Evolutionary conservation across 2,888 invertebrate genomes (phyloP), one percentile per base, ranked within the genome.

Genomic region (Schizotus pectinicornis): DNA sequence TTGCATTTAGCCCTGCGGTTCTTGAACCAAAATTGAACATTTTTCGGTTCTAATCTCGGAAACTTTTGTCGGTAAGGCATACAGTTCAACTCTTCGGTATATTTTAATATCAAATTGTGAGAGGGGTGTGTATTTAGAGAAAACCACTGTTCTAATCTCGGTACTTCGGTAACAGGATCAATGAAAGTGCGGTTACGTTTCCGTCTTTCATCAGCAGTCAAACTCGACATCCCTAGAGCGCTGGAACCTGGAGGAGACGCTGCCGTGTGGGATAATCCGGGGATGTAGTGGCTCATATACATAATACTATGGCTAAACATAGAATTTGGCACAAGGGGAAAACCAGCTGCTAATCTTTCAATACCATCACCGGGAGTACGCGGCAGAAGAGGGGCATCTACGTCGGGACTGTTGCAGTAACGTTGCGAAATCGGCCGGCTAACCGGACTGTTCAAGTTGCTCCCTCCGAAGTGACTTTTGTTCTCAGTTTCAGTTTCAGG

Each of bases 11-110:
- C 99, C 56, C 99, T 86, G 38, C 98, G 90, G 78, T 99, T 99
- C 80, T 98, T 98, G 82, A 98, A 99, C 99, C 99, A 99, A 79
- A 99, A 96, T 81, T 99, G 98, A 67, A 99, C 98, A 78, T 99
- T 99, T 83, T 98, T 98, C 38, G 98, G 95, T 79, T 98, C 98
- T 62, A 99, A 84, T n/a, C 95, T 89, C 1, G 98, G 99, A 80
- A 98, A 99, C 81, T 98, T 98, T 81, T 97, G 97, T 74, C 98
- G 82, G 80, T 98, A 99, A 49, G 95, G 94, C 90, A 97, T 96
- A 63, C 92, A 87, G 80, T 99, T 99, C 69, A 99, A 83, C 78
- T 97, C 96, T 74, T 98, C 96, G 1, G 98, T 98, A 79, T 97
- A 99, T 79, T 98, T 96, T 68, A 98, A 86, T 74, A 99, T 98